Conservation (phyloP, 53 echinoderm and acorn worm genomes). For the Zoroaster sp. region DNA sequence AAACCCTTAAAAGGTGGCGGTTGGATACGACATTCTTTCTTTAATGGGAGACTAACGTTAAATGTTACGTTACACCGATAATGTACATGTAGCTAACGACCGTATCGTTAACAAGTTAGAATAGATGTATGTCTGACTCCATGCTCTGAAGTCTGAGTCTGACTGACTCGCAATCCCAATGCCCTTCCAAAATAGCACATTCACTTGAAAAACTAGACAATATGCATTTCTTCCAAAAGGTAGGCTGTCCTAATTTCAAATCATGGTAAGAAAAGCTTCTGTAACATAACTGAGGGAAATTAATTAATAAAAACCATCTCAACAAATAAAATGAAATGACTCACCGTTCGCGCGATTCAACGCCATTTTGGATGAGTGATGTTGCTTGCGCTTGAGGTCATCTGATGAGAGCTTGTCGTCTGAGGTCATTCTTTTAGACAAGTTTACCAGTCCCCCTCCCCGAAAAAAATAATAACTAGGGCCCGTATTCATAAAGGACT, state of each 20-base stretch:
- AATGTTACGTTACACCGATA: too few species aligned
- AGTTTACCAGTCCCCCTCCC: not conserved
- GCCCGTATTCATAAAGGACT: too few species aligned
- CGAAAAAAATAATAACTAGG: too few species aligned
- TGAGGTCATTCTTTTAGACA: not conserved
- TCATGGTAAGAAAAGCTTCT: not conserved
- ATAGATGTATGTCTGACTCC: not conserved
- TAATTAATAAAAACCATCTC: not conserved
- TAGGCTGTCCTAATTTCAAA: too few species aligned
- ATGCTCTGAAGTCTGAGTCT: not conserved
- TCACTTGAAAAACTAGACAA: not conserved
- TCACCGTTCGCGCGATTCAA: slow-evolving; percentile 36
- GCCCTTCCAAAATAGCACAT: not conserved
- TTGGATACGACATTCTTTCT: too few species aligned
- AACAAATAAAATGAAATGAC: not conserved
- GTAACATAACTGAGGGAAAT: not conserved
- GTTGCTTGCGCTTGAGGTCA: slow-evolving; percentile 11
- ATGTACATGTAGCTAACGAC: too few species aligned
- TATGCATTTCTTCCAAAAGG: not conserved
- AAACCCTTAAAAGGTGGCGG: too few species aligned
- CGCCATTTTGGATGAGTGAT: slow-evolving; percentile 55
- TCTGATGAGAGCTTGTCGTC: too few species aligned
- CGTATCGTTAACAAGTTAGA: too few species aligned
- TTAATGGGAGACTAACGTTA: too few species aligned
- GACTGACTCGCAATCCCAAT: not conserved